phyloP scores from a whole-genome alignment of 1,140 invertebrate species.

The Potamilus streckersoni region DNA sequence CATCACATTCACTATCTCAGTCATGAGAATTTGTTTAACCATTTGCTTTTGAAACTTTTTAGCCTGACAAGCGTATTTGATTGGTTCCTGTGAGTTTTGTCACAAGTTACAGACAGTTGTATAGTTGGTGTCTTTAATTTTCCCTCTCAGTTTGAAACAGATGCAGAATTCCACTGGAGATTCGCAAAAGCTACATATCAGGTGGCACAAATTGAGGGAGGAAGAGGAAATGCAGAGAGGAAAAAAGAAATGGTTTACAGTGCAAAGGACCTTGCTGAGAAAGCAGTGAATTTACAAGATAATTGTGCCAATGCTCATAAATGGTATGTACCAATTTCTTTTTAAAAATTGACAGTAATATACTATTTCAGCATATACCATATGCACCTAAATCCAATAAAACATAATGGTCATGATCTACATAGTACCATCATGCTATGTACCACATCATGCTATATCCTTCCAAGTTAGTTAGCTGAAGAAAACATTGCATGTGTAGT shows the following conservation, averaged over 20 bases:
- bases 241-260: conserved; percentile 72
- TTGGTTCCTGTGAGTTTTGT: neutral
- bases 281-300: conserved; percentile 72
- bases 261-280: conserved; percentile 74
- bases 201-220: conserved; percentile 70
- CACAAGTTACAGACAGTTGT: neutral
- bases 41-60: no score
- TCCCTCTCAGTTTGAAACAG: conserved; percentile 36
- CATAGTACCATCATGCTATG: no score
- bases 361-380: neutral
- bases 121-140: neutral
- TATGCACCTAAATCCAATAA: no score
- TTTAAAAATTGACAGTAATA: neutral
- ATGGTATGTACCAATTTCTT: conserved; percentile 71
- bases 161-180: conserved; percentile 75
- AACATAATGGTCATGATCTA: no score
- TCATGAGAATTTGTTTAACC: no score
- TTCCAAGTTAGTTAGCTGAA: no score
- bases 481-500: no score
- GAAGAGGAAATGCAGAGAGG: conserved; percentile 67
- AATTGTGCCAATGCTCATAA: conserved; percentile 78
- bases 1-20: no score
- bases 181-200: conserved; percentile 74
- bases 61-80: neutral
- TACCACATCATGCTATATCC: no score